These are phyloP conservation scores for Electrophaes corylata DNA, from an alignment of 2,888 invertebrate genomes.

Conservation along the genomic window DNA sequence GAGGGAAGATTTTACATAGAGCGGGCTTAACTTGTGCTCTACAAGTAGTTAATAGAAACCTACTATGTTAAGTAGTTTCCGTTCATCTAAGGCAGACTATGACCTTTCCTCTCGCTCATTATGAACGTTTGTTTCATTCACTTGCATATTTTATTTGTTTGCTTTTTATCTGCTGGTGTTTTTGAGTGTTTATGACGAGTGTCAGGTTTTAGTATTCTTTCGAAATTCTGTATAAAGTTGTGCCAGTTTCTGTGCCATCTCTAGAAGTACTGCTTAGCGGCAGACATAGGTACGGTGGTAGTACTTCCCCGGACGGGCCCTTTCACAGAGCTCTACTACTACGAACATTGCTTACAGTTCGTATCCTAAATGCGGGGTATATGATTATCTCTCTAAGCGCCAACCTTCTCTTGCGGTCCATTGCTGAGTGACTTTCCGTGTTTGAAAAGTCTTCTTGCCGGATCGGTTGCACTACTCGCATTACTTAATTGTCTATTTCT, in stretches of 20 bases:
- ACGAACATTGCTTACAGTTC: not conserved
- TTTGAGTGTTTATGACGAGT: too few relatives aligned
- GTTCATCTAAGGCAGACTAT: too few relatives aligned
- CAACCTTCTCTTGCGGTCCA: slow-evolving; percentile 17
- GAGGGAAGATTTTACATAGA: slow-evolving; percentile 7
- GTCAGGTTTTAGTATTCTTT: too few relatives aligned
- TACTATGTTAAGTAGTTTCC: too few relatives aligned
- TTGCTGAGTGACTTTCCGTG: slow-evolving; percentile 36
- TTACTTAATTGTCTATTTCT: slow-evolving; percentile 11
- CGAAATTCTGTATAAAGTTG: too few relatives aligned
- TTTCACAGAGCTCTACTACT: too few relatives aligned
- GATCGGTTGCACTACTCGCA: slow-evolving; percentile 25
- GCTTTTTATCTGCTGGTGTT: not conserved
- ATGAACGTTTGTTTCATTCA: not conserved
- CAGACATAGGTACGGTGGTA: too few relatives aligned
- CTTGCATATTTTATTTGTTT: not conserved
- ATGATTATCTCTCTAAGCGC: slow-evolving; percentile 1
- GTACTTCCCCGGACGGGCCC: too few relatives aligned
- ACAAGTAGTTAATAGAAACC: not conserved
- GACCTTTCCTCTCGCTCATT: not conserved
- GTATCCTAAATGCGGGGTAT: not conserved
- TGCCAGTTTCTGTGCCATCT: too few relatives aligned
- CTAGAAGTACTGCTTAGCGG: too few relatives aligned
- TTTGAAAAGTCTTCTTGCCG: slow-evolving; percentile 20
- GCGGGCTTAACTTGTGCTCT: not conserved